phyloP scores from a whole-genome alignment of 2,797 vertebrate genomes.

The Myotis vivesi region DNA sequence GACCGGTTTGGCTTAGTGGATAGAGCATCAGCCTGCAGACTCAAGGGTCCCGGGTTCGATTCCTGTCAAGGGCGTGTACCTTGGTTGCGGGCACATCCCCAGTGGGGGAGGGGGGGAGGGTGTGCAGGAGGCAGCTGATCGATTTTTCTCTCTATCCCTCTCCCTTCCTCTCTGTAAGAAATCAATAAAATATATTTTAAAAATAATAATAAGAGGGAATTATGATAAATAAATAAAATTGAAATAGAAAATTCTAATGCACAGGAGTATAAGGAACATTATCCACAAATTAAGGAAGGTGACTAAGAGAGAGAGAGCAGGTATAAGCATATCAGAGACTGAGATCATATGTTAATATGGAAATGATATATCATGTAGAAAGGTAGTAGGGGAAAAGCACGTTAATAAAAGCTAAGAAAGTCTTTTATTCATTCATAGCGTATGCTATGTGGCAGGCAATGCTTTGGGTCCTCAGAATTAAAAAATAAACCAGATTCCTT shows the following conservation, averaged over 20 bases:
- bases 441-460: not conserved
- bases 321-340: not conserved
- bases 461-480: not conserved
- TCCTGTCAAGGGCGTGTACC: too few species aligned
- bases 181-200: too few species aligned
- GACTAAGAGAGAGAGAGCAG: not conserved
- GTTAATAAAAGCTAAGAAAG: not conserved
- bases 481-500: conserved; percentile 26
- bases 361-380: not conserved
- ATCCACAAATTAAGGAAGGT: not conserved
- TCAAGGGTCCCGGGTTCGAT: too few species aligned
- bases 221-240: not conserved
- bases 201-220: not conserved
- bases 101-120: too few species aligned
- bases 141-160: too few species aligned
- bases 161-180: too few species aligned
- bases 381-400: not conserved
- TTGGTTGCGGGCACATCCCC: too few species aligned
- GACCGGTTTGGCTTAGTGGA: too few species aligned
- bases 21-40: too few species aligned
- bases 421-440: not conserved
- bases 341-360: not conserved
- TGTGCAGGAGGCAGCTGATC: too few species aligned
- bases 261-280: not conserved
- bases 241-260: not conserved